Evolutionary conservation across 2,888 invertebrate genomes (phyloP).

Genomic region (Agrotis puta): DNA sequence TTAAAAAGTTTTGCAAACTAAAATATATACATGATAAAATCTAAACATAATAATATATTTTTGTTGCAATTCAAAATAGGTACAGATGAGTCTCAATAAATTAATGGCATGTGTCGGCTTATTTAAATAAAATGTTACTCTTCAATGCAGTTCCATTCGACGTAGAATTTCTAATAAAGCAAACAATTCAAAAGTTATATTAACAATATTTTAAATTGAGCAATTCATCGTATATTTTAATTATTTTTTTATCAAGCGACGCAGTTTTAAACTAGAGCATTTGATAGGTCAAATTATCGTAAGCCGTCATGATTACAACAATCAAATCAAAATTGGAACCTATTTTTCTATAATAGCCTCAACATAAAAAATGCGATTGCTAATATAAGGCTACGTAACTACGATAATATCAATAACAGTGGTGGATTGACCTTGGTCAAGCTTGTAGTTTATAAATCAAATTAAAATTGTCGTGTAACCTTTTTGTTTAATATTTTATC

Average conservation of each 20-base stretch:
- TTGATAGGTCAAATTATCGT: constrained; percentile 13
- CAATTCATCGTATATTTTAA: background rate
- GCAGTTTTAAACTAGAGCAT: constrained; percentile 2
- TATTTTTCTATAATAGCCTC: constrained; percentile 25
- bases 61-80: constrained; percentile 36
- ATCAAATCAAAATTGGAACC: constrained; percentile 35
- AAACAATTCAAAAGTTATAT: background rate
- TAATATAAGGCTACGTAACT: constrained; percentile 40
- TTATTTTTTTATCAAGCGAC: background rate
- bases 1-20: background rate
- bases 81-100: constrained; percentile 31
- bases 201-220: background rate
- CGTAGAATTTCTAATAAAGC: background rate
- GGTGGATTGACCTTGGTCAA: constrained; percentile 41
- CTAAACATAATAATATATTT: background rate
- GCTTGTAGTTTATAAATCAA: constrained; percentile 45
- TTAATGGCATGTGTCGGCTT: background rate
- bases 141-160: too few relatives aligned
- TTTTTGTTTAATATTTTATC: constrained; percentile 23
- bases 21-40: too few relatives aligned
- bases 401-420: constrained; percentile 44
- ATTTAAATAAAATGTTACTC: constrained; percentile 3
- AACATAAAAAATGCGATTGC: constrained; percentile 30
- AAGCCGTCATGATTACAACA: constrained; percentile 19
- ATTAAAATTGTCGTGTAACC: constrained; percentile 35